phyloP scores from a whole-genome alignment of 2,797 vertebrate genomes.

The Spatula clypeata region DNA sequence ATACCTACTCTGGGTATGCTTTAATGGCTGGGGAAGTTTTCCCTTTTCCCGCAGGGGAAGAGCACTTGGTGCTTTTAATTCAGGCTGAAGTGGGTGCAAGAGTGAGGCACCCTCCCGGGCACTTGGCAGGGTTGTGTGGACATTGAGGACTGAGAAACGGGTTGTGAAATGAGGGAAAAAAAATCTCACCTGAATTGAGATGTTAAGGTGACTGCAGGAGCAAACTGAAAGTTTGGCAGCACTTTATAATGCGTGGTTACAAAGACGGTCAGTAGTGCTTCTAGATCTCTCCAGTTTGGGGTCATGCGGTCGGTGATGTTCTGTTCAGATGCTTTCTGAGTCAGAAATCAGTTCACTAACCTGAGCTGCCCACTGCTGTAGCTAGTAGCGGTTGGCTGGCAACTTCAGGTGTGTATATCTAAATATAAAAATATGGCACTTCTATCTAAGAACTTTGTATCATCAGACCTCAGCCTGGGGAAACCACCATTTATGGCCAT shows the following conservation, averaged over 20 bases:
- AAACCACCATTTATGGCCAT: background rate
- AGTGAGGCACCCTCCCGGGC: accelerated
- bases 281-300: background rate
- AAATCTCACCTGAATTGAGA: background rate
- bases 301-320: accelerated
- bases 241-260: accelerated
- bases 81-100: accelerated
- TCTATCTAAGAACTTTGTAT: background rate
- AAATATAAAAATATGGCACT: background rate
- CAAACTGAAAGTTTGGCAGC: background rate
- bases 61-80: background rate
- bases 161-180: background rate
- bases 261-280: background rate
- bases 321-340: background rate
- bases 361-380: background rate
- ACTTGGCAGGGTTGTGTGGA: background rate
- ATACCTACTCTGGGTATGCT: accelerated
- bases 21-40: background rate
- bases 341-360: background rate
- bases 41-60: background rate
- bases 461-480: background rate
- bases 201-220: background rate
- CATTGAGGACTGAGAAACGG: background rate
- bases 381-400: background rate
- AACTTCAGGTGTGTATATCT: background rate